Percentiles rank a stretch among this genome's conserved stretches.
Evolutionary conservation across 1,140 invertebrate genomes (phyloP).

Genomic region (Drosophila sulfurigaster): DNA sequence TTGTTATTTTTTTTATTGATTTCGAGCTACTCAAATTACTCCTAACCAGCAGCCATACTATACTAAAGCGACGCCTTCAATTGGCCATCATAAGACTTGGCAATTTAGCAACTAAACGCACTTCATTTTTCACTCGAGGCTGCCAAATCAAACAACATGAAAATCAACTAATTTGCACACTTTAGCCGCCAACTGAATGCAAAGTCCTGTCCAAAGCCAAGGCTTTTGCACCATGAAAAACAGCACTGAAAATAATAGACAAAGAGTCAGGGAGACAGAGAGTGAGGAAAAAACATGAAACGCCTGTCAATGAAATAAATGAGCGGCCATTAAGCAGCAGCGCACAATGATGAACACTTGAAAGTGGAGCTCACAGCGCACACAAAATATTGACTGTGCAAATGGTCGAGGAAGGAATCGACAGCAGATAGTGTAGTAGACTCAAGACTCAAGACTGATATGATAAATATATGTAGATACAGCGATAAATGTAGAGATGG

Average conservation of each 20-base stretch:
- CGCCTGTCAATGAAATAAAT: constrained; percentile 80
- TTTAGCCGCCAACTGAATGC: constrained; percentile 52
- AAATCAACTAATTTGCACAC: constrained; percentile 78
- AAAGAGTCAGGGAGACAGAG: background rate
- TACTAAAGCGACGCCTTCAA: background rate
- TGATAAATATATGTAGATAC: too few species aligned
- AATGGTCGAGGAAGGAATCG: too few species aligned
- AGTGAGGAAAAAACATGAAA: constrained; percentile 24
- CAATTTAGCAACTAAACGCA: constrained; percentile 37
- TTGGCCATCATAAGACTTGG: constrained; percentile 26
- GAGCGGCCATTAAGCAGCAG: constrained; percentile 63
- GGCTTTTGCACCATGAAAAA: background rate
- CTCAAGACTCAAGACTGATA: too few species aligned
- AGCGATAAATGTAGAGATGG: too few species aligned
- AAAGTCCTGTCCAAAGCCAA: constrained; percentile 34
- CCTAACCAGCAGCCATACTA: background rate
- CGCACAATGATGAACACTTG: constrained; percentile 66
- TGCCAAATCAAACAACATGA: constrained; percentile 63
- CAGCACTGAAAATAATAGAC: constrained; percentile 10
- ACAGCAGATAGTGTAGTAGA: too few species aligned
- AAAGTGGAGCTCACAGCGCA: constrained; percentile 36
- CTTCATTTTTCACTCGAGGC: constrained; percentile 48
- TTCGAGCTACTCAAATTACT: constrained; percentile 3
- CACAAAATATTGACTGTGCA: too few species aligned
- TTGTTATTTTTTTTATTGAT: constrained; percentile 17